Evolutionary conservation across 2,888 invertebrate species (phyloP), one percentile per base, ranked within the genome.

Genomic region (Heliconius aoede): DNA sequence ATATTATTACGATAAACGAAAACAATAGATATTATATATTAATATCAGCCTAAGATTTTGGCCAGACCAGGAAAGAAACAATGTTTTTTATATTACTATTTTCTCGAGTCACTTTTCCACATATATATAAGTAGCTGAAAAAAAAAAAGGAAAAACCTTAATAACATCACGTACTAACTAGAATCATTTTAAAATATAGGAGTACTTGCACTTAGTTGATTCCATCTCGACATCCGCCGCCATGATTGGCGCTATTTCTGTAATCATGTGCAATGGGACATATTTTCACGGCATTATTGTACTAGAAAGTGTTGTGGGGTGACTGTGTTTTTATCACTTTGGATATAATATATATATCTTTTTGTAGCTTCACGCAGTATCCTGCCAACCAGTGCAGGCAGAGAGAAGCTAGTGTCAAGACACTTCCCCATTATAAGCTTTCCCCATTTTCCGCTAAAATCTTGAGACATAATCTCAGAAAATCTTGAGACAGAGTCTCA

Each of bases 261-360:
- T 73, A 79, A 78, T 80, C 79, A 73, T 77, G 68, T 55, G 72
- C 80, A 76, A 79, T 79, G 75, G 76, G 80, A 80, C 76, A 80
- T 74, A 78, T 79, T 79, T 80, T 78, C 79, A 77, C 76, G 76
- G 61, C 32, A 77, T 79, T 80, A 76, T 79, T 79, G 76, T 77
- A 68, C 73, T 78, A 72, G 74, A 78, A 72, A 64, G 61, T n/a
- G 24, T 9, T 28, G 64, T 79, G 65, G 62, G 72, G 46, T 60
- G 24, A 30, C 76, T 72, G 40, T 74, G 58, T 8, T 13, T 60
- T 30, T 55, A 30, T 69, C 55, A 30, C 30, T 69, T 69, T 8
- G 0, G 8, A 28, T 15, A 69, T 55, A 55, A 18, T 15, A 18
- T 46, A 46, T 62, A 8, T 55, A 28, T 26, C 8, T 62, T 21